Base-by-base conservation (phyloP, 2,888 invertebrate species). In the Dioctria rufipes region DNA sequence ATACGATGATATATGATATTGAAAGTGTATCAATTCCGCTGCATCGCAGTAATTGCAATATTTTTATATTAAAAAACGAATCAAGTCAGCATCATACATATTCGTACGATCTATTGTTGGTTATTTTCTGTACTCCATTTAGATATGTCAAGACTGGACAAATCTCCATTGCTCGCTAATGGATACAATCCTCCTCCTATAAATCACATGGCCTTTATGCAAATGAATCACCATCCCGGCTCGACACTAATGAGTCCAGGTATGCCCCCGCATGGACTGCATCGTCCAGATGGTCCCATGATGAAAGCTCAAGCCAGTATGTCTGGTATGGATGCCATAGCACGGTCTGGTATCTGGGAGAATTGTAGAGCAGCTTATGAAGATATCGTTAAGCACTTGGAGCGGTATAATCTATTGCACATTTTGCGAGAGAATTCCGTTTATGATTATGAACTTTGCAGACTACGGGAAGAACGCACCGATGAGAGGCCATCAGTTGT, bases 131-230 rank as follows among this genome's bases (percentile, higher is more conserved):
- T 54, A 63, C 54, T 51, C 67, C 82, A 90, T 91, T 73, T 92
- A 95, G 96, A 96, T 90, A 94, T 95, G 90, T 94, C 95, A 75
- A 92, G 96, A 84, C 91, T 96, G 93, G 97, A 97, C 89, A 97
- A 97, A 90, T 96, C 96, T 37, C 97, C 97, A 46, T 91, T 97
- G 60, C 91, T 97, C 85, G 96, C 96, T 82, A 97, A 97, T 88
- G 97, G 97, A 83, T 97, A 97, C 92, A 97, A 96, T 90, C 96
- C 96, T 85, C 97, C 96, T 82, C 97, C 97, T 81, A 92, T 96
- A 85, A 95, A 95, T 87, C 97, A 96, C 87, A 96, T 97, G 95
- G 96, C 96, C 87, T 96, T 97, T 91, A 96, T 96, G 96, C 96
- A 96, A 89, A 93, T 96, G 89, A 93, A 93, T 84, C 95, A 95